Percentiles rank a stretch among this genome's conserved stretches.
These are phyloP conservation scores for Chauna torquata DNA, from an alignment of 2,113 vertebrate species.

Conservation along the genomic window DNA sequence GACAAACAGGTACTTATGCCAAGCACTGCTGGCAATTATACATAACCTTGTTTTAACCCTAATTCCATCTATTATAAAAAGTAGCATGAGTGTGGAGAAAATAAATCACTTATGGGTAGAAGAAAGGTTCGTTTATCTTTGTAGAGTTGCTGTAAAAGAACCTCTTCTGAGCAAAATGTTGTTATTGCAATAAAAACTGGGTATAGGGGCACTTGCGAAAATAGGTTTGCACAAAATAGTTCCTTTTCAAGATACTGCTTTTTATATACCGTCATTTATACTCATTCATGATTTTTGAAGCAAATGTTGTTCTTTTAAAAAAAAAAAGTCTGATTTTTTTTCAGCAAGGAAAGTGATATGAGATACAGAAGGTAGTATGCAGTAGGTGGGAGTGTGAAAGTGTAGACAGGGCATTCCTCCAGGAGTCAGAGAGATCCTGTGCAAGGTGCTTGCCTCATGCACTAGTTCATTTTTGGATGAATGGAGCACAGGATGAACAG, in stretches of 20 bases:
- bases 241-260: neutral
- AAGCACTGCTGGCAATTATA: conserved; percentile 7
- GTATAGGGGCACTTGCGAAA: neutral
- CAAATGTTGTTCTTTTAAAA: neutral
- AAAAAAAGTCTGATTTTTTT: neutral
- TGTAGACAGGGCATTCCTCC: neutral
- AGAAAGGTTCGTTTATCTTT: conserved; percentile 43
- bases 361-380: neutral
- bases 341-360: neutral
- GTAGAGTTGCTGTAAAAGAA: neutral
- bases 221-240: neutral
- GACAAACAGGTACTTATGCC: neutral
- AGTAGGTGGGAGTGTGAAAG: neutral
- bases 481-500: neutral
- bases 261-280: neutral
- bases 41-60: conserved; percentile 41
- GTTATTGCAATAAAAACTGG: neutral
- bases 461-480: neutral
- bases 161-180: neutral
- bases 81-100: neutral
- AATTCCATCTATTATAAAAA: conserved; percentile 34
- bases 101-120: conserved; percentile 33
- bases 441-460: rapidly evolving
- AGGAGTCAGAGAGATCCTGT: neutral
- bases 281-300: neutral